Conservation (phyloP, 2,113 vertebrate genomes). For the Campylorhamphus procurvoides region DNA sequence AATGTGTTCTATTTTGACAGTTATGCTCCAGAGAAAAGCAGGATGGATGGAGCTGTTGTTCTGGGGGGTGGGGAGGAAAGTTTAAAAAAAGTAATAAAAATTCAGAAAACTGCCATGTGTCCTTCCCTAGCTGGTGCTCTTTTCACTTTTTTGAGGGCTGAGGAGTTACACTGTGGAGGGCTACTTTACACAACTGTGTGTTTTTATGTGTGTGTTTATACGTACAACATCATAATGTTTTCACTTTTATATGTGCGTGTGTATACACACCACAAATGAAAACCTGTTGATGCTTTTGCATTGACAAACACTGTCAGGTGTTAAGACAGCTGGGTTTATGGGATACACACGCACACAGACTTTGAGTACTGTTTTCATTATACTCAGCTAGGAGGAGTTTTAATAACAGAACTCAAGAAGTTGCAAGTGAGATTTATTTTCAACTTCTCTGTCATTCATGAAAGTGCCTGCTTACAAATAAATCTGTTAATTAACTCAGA, state of each 20-base stretch:
- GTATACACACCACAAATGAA: neutral
- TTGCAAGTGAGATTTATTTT: neutral
- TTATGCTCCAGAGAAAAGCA: neutral
- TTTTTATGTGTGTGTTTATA: rapidly evolving
- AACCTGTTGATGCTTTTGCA: neutral
- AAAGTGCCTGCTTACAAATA: neutral
- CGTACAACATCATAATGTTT: neutral
- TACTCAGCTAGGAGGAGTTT: neutral
- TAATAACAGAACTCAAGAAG: neutral
- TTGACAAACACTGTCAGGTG: neutral
- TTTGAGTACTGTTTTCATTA: neutral
- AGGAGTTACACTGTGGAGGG: neutral
- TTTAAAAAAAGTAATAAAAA: neutral
- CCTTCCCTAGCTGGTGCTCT: neutral
- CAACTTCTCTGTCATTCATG: neutral
- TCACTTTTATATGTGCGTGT: neutral
- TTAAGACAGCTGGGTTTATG: neutral
- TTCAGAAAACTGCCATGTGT: neutral
- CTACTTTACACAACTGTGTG: rapidly evolving
- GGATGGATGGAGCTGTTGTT: neutral
- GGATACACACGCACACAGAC: neutral
- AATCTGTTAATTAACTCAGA: neutral
- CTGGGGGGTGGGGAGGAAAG: neutral
- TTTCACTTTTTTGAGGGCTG: neutral
- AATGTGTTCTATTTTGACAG: neutral